A percentile compares a stretch with the other conserved stretches of the same genome.
Conservation (phyloP, 2,113 vertebrate species). For the Nansenia antarctica region DNA sequence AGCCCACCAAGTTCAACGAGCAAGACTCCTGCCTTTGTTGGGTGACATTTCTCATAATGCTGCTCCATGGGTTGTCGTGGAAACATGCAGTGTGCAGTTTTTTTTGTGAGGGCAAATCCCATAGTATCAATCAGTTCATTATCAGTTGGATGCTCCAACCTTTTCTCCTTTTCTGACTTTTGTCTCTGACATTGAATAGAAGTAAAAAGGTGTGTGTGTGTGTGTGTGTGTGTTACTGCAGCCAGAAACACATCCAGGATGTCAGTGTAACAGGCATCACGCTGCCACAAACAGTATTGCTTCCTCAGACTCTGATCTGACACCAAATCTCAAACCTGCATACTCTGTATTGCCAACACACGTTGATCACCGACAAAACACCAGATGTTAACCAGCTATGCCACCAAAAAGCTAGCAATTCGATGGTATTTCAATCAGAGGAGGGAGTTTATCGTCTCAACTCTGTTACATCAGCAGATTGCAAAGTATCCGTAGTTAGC, state of each 20-base stretch:
- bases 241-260: not conserved
- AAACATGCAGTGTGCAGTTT: constrained; percentile 1
- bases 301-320: no score
- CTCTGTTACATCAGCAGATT: no score
- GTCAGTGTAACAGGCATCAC: no score
- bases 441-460: no score
- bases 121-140: not conserved
- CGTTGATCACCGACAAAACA: no score
- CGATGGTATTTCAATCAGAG: no score
- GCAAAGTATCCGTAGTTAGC: no score
- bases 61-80: constrained; percentile 2
- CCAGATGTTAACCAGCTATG: no score
- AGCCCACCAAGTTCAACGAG: not conserved
- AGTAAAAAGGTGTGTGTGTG: not conserved
- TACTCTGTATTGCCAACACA: no score
- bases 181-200: not conserved
- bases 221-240: not conserved
- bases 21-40: constrained; percentile 1
- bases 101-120: not conserved
- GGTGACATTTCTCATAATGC: constrained; percentile 7
- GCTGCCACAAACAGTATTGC: no score
- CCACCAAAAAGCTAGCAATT: no score
- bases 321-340: no score
- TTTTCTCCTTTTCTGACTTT: not conserved
- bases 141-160: not conserved